A percentile compares a stretch with the other conserved stretches of the same genome.
Conservation (phyloP, 1,140 invertebrate genomes). For the Trichoplusia ni region DNA sequence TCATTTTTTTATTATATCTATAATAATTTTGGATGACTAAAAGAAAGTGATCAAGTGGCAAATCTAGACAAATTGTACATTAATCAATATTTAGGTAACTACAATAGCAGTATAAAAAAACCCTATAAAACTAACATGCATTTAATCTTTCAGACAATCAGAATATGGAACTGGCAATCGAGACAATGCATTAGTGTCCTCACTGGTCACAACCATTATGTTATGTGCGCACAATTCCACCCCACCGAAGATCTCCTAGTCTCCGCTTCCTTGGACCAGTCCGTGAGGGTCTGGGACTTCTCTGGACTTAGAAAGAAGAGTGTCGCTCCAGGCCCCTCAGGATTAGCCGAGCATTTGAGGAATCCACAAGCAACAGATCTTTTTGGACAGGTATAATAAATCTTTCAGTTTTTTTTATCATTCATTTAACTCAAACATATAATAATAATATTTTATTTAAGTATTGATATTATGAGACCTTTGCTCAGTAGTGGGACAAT, state of each 20-base stretch:
- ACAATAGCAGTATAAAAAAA: too few relatives aligned
- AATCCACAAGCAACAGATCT: constrained; percentile 95
- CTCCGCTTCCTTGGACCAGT: constrained; percentile 98
- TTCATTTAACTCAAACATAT: too few relatives aligned
- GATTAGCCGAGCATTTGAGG: constrained; percentile 94
- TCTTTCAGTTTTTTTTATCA: too few relatives aligned
- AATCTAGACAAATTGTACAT: too few relatives aligned
- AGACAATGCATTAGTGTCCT: constrained; percentile 98
- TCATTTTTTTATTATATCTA: too few relatives aligned
- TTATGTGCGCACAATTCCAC: constrained; percentile 99
- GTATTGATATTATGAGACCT: too few relatives aligned
- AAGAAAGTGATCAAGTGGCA: too few relatives aligned
- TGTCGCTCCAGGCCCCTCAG: constrained; percentile 95
- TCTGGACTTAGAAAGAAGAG: constrained; percentile 98
- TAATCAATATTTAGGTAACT: too few relatives aligned
- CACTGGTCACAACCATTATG: constrained; percentile 99
- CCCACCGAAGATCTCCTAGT: constrained; percentile 98
- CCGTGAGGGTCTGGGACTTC: constrained; percentile 99
- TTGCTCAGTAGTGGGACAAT: too few relatives aligned
- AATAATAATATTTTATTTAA: background rate
- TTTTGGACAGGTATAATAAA: constrained; percentile 87
- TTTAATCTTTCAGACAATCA: constrained; percentile 87
- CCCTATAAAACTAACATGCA: background rate
- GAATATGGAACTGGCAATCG: constrained; percentile 99
- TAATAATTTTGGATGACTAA: too few relatives aligned